Evolutionary conservation across 2,113 vertebrate species (phyloP), one percentile per base, ranked within the genome.

Genomic region (Nothobranchius furzeri): DNA sequence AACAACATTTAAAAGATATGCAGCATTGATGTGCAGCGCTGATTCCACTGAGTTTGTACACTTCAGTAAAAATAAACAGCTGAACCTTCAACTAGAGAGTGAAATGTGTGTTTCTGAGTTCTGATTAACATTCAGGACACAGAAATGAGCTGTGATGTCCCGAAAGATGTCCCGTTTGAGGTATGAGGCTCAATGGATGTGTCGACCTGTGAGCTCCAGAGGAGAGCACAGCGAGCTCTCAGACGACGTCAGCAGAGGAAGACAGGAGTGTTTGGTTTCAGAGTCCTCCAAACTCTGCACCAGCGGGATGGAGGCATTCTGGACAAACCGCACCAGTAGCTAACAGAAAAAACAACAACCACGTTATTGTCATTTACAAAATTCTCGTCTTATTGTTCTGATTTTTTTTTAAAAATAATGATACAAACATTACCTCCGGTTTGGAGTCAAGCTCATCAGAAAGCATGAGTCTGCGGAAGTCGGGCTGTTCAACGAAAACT

Each of bases 291-390:
- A 90, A 68, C 92, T 94, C 85, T 96, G 95, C 63, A 95, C 96
- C 87, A 99, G 75, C 2, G 96, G 98, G 87, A 99, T 98, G 84
- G 95, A 96, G 3, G 96, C 96, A 86, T 98, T 99, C 94, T 98
- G 98, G 76, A 99, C 96, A 96, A 99, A 99, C 90, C 98, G 96
- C 91, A 99, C 98, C 96, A 99, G 95, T 91, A 99, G 95, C 98
- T 99, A 79, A 1, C 7, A 11, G 35, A 13, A 4, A 63, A 13
- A 14, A 70, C n/a, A 14, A 70, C 36, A 68, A 9, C 17, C 1
- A 49, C 11, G 49, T 7, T 24, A 20, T 8, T 2, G 30, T 9
- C 1, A 49, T 7, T 20, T 14, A 10, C 1, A 9, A 50, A 50
- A 20, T n/a, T 9, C 17, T n/a, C 10, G n/a, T 20, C n/a, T 50